These are phyloP conservation scores for Dendrolimus pini DNA, from an alignment of 2,888 invertebrate genomes.

Conservation along the genomic window DNA sequence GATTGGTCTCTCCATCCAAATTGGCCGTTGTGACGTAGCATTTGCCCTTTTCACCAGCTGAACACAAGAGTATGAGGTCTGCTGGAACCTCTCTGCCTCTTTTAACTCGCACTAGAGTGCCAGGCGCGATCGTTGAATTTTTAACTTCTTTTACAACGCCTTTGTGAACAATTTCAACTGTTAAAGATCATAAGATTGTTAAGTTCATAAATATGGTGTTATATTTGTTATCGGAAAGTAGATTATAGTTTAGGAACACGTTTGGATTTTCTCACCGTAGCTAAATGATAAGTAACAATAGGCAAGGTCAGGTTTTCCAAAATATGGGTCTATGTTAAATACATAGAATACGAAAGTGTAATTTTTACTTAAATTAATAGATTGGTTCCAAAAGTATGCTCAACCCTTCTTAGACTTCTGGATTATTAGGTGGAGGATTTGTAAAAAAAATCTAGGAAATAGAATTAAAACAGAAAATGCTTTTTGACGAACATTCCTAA, in stretches of 20 bases:
- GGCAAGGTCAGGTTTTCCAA: too few species aligned
- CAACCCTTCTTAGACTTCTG: too few species aligned
- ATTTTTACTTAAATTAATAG: too few species aligned
- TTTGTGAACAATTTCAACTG: conserved; percentile 77
- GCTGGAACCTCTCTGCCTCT: conserved; percentile 88
- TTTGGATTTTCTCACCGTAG: background rate
- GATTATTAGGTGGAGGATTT: too few species aligned
- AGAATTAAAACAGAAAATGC: too few species aligned
- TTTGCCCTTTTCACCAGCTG: conserved; percentile 80
- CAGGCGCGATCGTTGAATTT: conserved; percentile 80
- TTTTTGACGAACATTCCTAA: too few species aligned
- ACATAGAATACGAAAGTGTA: too few species aligned
- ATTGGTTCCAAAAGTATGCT: too few species aligned
- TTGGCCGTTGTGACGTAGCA: conserved; percentile 92
- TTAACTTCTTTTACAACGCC: conserved; percentile 74
- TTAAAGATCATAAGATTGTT: conserved; percentile 1
- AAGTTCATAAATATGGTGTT: background rate
- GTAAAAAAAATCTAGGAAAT: too few species aligned
- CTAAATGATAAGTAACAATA: too few species aligned
- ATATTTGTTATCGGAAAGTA: background rate
- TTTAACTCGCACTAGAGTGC: conserved; percentile 84
- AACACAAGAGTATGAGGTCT: conserved; percentile 84
- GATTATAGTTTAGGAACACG: background rate
- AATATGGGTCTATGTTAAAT: too few species aligned
- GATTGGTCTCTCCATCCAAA: conserved; percentile 88